A percentile compares a stretch with the other conserved stretches of the same genome.
These are phyloP conservation scores for Polyommatus icarus DNA, from an alignment of 2,888 invertebrate genomes.

Conservation along the genomic window DNA sequence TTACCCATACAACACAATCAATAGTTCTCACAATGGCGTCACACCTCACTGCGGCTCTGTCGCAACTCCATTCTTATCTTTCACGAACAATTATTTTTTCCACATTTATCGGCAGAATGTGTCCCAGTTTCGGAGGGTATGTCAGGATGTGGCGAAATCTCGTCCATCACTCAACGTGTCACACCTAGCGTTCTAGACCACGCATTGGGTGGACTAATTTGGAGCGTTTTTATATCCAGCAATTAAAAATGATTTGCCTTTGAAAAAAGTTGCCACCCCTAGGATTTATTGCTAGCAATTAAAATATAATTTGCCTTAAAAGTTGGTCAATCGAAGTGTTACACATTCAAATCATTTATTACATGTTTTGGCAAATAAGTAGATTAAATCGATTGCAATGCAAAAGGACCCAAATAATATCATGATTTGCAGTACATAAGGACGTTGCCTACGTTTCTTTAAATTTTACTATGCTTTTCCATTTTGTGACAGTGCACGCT, in stretches of 20 bases:
- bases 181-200: neutral
- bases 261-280: neutral
- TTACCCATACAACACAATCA: conserved; percentile 20
- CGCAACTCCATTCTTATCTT: conserved; percentile 28
- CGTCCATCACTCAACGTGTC: neutral
- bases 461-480: neutral
- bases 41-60: conserved; percentile 1
- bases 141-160: conserved; percentile 29
- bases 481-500: too few species aligned
- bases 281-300: neutral
- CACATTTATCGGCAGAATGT: conserved; percentile 30
- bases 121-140: conserved; percentile 22
- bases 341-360: neutral
- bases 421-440: too few species aligned
- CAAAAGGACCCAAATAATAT: neutral
- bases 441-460: too few species aligned
- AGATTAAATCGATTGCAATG: neutral
- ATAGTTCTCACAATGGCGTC: conserved; percentile 24
- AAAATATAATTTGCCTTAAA: neutral
- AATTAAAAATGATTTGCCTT: neutral
- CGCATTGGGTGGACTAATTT: neutral
- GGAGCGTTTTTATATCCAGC: neutral
- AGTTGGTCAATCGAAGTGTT: neutral
- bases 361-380: neutral
- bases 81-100: conserved; percentile 30